Evolutionary conservation across 2,797 vertebrate genomes (phyloP).

Genomic region (Sphaeramia orbicularis): DNA sequence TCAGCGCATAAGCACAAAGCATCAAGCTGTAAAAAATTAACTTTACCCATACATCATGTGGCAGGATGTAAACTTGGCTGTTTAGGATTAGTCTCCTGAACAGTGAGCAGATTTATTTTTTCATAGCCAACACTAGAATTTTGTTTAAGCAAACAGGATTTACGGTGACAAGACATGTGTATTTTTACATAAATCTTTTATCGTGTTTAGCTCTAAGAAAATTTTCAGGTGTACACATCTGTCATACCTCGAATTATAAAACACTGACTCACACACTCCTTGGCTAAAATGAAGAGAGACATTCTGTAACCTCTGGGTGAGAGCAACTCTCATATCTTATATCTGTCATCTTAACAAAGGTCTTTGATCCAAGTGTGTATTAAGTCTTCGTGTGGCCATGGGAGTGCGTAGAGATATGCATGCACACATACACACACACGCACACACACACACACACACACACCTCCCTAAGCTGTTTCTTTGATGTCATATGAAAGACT

Average conservation of each 20-base stretch:
- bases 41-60: conserved; percentile 7
- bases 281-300: conserved; percentile 52
- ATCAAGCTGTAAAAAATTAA: conserved; percentile 2
- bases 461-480: conserved; percentile 56
- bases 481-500: conserved; percentile 71
- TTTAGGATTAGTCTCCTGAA: conserved; percentile 23
- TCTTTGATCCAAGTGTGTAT: conserved; percentile 64
- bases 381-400: conserved; percentile 49
- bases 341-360: conserved; percentile 59
- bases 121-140: conserved; percentile 16
- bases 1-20: background rate
- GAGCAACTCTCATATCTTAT: conserved; percentile 44
- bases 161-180: conserved; percentile 6
- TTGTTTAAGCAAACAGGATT: conserved; percentile 51
- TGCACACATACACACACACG: conserved; percentile 10
- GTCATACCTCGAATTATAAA: conserved; percentile 31
- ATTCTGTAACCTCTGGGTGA: conserved; percentile 52
- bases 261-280: conserved; percentile 15
- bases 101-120: conserved; percentile 32
- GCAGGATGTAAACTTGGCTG: conserved; percentile 13
- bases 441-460: conserved; percentile 13
- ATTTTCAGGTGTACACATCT: conserved; percentile 17
- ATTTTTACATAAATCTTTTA: conserved; percentile 24
- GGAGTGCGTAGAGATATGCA: conserved; percentile 25
- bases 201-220: conserved; percentile 21